Percentiles rank a stretch among this genome's conserved stretches.
Conservation (phyloP, 2,797 vertebrate genomes). For the Petrocephalus schoutedeni region DNA sequence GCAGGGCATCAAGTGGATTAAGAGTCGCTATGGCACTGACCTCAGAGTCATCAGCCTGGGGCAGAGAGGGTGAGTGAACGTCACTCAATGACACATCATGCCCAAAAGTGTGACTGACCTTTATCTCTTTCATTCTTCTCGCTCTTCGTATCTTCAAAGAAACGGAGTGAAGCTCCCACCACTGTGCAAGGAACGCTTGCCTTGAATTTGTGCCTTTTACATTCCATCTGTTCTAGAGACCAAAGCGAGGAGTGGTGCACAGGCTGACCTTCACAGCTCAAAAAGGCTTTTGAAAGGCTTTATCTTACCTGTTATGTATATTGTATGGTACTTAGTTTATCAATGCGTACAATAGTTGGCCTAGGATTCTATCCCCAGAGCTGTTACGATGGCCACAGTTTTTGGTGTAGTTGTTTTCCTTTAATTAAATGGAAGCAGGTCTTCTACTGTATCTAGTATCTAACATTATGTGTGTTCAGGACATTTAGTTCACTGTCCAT, state of each 20-base stretch:
- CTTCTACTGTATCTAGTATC: not conserved
- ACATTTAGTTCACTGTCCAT: not conserved
- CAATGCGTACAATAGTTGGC: not conserved
- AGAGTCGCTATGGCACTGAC: conserved; percentile 61
- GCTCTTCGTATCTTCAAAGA: not conserved
- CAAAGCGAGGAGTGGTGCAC: not conserved
- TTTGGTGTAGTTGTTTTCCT: not conserved
- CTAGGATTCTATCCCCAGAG: not conserved
- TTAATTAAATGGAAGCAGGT: not conserved
- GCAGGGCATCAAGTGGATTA: conserved; percentile 72
- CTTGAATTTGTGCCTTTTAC: not conserved
- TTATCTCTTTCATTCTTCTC: not conserved
- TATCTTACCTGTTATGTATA: not conserved
- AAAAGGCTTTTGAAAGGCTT: conserved; percentile 8
- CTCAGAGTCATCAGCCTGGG: conserved; percentile 65
- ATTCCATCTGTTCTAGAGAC: not conserved
- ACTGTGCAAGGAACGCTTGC: conserved; percentile 1
- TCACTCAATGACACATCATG: not conserved
- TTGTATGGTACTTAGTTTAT: not conserved
- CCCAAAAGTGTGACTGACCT: conserved; percentile 15
- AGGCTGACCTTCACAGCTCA: not conserved
- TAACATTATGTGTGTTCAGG: not conserved
- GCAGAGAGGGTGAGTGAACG: conserved; percentile 61
- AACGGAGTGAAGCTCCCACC: not conserved
- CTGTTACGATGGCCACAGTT: not conserved